A percentile compares a stretch with the other conserved stretches of the same genome.
phyloP scores from a whole-genome alignment of 2,888 invertebrate genomes.

The Neoascia interrupta region DNA sequence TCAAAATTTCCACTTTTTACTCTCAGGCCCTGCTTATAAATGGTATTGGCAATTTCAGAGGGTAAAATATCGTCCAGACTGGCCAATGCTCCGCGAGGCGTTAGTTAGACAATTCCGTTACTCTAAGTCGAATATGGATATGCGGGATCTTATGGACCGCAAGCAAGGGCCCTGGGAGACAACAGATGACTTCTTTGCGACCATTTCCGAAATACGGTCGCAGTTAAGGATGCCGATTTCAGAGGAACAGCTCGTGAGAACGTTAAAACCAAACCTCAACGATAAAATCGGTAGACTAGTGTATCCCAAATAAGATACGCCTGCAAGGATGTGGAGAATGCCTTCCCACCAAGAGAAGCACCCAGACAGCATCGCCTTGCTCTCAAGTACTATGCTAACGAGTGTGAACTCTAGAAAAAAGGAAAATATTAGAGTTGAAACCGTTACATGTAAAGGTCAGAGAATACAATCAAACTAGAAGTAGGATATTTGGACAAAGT shows the following conservation, averaged over 20 bases:
- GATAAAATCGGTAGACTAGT: neutral
- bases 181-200: neutral
- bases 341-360: no score
- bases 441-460: neutral
- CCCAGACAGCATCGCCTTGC: neutral
- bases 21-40: neutral
- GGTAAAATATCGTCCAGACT: no score
- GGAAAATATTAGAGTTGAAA: no score
- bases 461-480: neutral
- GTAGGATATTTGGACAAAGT: neutral
- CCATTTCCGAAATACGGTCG: neutral
- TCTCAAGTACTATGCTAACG: no score
- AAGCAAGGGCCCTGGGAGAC: neutral
- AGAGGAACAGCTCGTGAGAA: no score
- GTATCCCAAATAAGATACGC: neutral
- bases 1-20: neutral
- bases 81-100: no score
- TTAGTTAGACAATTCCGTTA: neutral
- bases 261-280: neutral
- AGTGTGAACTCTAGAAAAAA: no score
- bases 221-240: neutral
- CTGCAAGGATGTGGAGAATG: no score
- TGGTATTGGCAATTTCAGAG: no score
- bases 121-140: neutral
- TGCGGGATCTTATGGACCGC: slow-evolving; percentile 6